phyloP scores from a whole-genome alignment of 2,113 vertebrate species.

The Azemiops feae region DNA sequence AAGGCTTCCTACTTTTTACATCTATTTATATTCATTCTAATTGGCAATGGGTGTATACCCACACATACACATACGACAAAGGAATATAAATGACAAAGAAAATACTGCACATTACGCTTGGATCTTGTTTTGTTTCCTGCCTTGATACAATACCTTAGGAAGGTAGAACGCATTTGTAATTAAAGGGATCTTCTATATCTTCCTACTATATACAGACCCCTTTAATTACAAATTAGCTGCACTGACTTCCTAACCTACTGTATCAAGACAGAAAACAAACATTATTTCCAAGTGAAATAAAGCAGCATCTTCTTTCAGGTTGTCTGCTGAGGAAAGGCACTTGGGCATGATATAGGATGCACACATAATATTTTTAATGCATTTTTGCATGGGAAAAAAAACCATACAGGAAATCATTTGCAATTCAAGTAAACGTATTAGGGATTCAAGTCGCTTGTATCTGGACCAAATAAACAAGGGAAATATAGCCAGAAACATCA shows the following conservation, averaged over 20 bases:
- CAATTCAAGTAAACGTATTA: background rate
- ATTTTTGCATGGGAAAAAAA: background rate
- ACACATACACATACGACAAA: accelerated
- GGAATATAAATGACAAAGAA: background rate
- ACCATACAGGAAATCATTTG: background rate
- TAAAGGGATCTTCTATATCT: background rate
- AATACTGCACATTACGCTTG: background rate
- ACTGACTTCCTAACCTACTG: background rate
- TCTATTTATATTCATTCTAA: background rate
- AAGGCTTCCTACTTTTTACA: background rate
- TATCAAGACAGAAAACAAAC: background rate
- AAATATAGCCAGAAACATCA: background rate
- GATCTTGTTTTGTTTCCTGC: background rate
- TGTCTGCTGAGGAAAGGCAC: background rate
- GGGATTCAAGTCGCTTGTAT: background rate
- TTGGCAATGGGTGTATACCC: background rate
- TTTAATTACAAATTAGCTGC: background rate
- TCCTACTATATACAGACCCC: accelerated
- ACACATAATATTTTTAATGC: background rate
- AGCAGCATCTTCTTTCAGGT: accelerated
- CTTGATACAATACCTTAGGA: background rate
- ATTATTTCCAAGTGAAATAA: background rate
- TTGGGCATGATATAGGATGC: background rate
- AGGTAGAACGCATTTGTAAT: background rate
- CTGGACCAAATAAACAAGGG: background rate